Evolutionary conservation across 2,797 vertebrate species (phyloP).

Genomic region (Peromyscus nudipes): DNA sequence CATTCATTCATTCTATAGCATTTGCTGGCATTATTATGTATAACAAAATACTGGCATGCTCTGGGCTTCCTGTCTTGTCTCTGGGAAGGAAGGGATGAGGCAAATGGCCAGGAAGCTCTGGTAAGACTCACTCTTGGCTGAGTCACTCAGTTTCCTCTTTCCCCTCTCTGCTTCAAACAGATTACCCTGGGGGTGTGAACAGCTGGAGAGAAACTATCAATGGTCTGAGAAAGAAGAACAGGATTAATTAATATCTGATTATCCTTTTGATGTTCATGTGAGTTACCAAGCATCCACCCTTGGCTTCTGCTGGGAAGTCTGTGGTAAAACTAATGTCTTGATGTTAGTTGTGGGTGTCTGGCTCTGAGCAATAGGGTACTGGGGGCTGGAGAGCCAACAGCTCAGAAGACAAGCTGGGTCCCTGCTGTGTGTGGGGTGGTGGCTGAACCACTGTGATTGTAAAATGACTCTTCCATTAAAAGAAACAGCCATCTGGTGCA

Average conservation of each 20-base stretch:
- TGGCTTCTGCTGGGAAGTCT: slow-evolving; percentile 53
- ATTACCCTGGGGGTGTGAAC: not conserved
- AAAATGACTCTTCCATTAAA: slow-evolving; percentile 39
- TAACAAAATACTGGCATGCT: not conserved
- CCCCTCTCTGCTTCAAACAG: not conserved
- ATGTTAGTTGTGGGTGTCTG: not conserved
- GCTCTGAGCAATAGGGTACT: not conserved
- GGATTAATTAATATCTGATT: slow-evolving; percentile 50
- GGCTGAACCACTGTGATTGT: not conserved
- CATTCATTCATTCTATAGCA: not conserved
- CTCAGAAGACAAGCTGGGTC: not conserved
- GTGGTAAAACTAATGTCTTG: not conserved
- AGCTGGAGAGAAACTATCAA: slow-evolving; percentile 3
- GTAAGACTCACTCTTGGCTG: slow-evolving; percentile 11
- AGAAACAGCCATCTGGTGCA: not conserved
- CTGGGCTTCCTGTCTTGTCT: not conserved
- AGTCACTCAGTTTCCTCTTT: not conserved
- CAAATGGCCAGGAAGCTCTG: slow-evolving; percentile 58
- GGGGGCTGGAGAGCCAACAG: rapidly evolving
- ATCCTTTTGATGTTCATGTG: slow-evolving; percentile 46
- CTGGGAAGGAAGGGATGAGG: not conserved
- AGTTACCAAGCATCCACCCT: not conserved
- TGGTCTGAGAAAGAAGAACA: slow-evolving; percentile 60
- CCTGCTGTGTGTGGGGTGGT: not conserved
- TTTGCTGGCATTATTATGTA: not conserved